Evolutionary conservation across 2,888 invertebrate species (phyloP).

Genomic region (Leptinotarsa haldemani): DNA sequence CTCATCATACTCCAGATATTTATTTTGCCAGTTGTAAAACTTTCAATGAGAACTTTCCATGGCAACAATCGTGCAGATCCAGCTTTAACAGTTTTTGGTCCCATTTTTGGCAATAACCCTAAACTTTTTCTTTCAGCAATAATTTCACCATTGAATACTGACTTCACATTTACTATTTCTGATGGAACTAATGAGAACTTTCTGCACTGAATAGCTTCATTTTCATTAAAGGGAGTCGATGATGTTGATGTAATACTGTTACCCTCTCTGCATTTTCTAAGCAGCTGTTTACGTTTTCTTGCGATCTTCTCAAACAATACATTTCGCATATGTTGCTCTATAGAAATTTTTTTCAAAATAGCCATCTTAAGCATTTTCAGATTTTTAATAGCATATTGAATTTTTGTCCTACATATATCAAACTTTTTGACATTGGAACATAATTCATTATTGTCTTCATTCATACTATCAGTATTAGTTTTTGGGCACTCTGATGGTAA

Average conservation of each 20-base stretch:
- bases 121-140: constrained; percentile 45
- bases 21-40: constrained; percentile 49
- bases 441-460: constrained; percentile 38
- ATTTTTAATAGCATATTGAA: constrained; percentile 14
- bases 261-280: constrained; percentile 38
- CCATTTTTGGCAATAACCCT: constrained; percentile 48
- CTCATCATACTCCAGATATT: constrained; percentile 54
- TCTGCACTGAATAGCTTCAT: constrained; percentile 36
- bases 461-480: neutral
- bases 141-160: constrained; percentile 52
- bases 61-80: constrained; percentile 55
- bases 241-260: neutral
- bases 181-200: neutral
- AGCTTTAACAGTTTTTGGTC: constrained; percentile 42
- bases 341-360: constrained; percentile 30
- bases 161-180: neutral
- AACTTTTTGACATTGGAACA: constrained; percentile 40
- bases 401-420: constrained; percentile 33
- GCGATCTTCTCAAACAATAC: neutral
- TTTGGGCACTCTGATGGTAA: constrained; percentile 13
- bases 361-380: constrained; percentile 26
- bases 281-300: constrained; percentile 47
- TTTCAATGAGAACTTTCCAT: constrained; percentile 52
- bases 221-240: constrained; percentile 9
- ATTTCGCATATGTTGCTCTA: constrained; percentile 15